Evolutionary conservation across 2,797 vertebrate species (phyloP).

Genomic region (Molossus alvarezi): DNA sequence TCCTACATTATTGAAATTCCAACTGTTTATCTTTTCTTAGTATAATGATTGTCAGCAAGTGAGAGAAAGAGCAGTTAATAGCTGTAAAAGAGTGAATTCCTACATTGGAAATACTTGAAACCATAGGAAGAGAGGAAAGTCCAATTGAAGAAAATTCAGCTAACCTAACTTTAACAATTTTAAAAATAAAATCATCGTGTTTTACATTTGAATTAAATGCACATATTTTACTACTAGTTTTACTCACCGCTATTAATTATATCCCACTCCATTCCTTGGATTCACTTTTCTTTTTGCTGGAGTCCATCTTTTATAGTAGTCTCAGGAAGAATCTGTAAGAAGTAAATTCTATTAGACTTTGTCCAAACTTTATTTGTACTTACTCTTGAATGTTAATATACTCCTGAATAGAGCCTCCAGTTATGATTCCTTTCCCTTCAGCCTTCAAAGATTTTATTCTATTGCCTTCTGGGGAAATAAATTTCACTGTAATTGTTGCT

Average conservation of each 20-base stretch:
- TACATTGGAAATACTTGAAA: not conserved
- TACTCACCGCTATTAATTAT: conserved; percentile 73
- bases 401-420: not conserved
- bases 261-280: conserved; percentile 68
- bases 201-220: not conserved
- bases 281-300: conserved; percentile 56
- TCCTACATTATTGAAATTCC: not conserved
- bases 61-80: not conserved
- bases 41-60: not conserved
- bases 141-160: not conserved
- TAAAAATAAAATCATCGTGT: not conserved
- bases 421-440: not conserved
- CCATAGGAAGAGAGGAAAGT: not conserved
- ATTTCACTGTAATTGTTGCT: not conserved
- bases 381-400: not conserved
- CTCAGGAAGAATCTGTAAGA: conserved; percentile 73
- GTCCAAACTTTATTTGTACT: not conserved
- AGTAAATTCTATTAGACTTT: conserved; percentile 40
- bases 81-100: not conserved
- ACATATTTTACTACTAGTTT: not conserved
- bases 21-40: not conserved
- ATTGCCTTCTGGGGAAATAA: not conserved
- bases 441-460: not conserved
- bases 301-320: conserved; percentile 69
- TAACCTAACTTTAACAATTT: not conserved